phyloP scores from a whole-genome alignment of 1,140 invertebrate genomes.

The Orussus abietinus region DNA sequence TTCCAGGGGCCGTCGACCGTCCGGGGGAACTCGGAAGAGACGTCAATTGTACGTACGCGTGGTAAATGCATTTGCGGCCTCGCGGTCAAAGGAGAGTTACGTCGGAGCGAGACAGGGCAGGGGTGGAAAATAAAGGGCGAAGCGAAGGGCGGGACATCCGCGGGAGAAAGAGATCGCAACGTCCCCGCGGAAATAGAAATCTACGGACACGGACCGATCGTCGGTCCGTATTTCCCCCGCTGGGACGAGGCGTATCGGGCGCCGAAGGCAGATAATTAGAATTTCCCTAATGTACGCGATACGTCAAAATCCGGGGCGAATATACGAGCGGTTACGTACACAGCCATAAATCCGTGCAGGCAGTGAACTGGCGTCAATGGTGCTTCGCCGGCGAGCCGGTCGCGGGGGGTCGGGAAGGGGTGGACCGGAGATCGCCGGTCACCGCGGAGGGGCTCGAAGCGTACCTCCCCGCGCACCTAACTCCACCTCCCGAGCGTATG shows the following conservation, averaged over 20 bases:
- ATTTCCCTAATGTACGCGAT: conserved; percentile 35
- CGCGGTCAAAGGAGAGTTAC: too few relatives aligned
- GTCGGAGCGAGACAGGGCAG: too few relatives aligned
- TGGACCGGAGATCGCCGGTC: too few relatives aligned
- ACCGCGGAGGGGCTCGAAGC: too few relatives aligned
- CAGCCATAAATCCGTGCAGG: conserved; percentile 46
- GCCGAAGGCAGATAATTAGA: conserved; percentile 29
- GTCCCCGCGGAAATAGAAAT: too few relatives aligned
- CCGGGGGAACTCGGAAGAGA: too few relatives aligned
- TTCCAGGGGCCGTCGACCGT: too few relatives aligned
- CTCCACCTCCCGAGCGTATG: conserved; percentile 30
- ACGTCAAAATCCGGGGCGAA: conserved; percentile 34
- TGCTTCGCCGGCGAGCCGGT: conserved; percentile 37
- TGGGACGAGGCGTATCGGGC: conserved; percentile 11
- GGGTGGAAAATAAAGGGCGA: too few relatives aligned
- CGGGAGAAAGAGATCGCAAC: too few relatives aligned
- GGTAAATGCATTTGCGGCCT: too few relatives aligned
- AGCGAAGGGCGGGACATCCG: conserved; percentile 10
- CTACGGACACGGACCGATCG: too few relatives aligned
- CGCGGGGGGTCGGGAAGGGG: conserved; percentile 17
- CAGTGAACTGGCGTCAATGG: conserved; percentile 50
- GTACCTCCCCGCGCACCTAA: neutral
- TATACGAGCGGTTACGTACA: conserved; percentile 34
- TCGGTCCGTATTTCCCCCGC: conserved; percentile 23
- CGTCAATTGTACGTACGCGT: too few relatives aligned